Percentiles rank a stretch among this genome's conserved stretches.
Conservation (phyloP, 2,797 vertebrate species). For the Chiloscyllium punctatum region DNA sequence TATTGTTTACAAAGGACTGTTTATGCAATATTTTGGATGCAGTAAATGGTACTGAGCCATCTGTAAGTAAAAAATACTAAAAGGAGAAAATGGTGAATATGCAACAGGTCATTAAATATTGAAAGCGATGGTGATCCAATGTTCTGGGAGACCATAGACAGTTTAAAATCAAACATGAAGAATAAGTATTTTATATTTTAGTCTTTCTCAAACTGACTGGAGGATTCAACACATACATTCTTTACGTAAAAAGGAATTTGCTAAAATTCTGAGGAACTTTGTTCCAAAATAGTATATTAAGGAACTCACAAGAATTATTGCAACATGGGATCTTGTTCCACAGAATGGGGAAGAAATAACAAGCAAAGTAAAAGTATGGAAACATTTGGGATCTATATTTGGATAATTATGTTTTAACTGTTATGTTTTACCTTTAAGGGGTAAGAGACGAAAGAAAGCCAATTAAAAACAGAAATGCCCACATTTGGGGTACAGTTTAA, state of each 20-base stretch:
- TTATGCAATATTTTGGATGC: too few relatives aligned
- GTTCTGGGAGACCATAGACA: background rate
- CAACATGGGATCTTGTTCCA: background rate
- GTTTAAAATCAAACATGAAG: background rate
- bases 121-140: background rate
- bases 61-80: too few relatives aligned
- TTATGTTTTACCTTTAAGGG: too few relatives aligned
- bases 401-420: too few relatives aligned
- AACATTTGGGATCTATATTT: too few relatives aligned
- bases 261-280: background rate
- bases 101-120: too few relatives aligned
- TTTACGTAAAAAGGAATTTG: background rate
- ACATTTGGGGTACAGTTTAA: too few relatives aligned
- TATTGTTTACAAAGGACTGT: background rate
- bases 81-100: too few relatives aligned
- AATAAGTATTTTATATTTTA: background rate
- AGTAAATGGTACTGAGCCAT: too few relatives aligned
- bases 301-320: background rate
- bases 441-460: too few relatives aligned
- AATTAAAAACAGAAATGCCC: too few relatives aligned
- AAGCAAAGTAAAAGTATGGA: background rate
- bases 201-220: background rate
- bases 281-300: background rate
- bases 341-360: background rate
- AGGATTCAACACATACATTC: background rate